phyloP scores from a whole-genome alignment of 2,113 vertebrate species.

The Dasypus novemcinctus region DNA sequence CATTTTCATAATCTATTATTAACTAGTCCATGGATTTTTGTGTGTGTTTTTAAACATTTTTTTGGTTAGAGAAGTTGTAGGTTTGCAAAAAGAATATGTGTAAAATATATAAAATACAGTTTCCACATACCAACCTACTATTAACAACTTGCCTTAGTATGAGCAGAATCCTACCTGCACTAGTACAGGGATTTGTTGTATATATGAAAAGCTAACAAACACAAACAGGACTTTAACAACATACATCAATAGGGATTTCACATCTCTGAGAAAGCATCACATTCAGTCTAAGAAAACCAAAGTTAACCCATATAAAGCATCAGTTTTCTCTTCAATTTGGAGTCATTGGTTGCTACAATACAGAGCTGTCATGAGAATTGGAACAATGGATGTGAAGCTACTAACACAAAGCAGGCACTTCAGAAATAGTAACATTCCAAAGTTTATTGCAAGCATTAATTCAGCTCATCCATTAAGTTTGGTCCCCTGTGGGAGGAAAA shows the following conservation, averaged over 20 bases:
- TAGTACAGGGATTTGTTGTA: not conserved
- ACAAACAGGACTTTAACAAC: slow-evolving; percentile 50
- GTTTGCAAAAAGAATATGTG: too few relatives aligned
- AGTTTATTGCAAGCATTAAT: not conserved
- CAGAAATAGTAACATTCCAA: not conserved
- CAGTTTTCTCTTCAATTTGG: not conserved
- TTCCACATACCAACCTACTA: too few relatives aligned
- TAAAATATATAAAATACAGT: too few relatives aligned
- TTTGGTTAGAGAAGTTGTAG: too few relatives aligned
- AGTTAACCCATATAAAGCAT: not conserved
- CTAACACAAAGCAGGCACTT: fast-evolving
- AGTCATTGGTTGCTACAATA: fast-evolving
- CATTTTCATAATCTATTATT: too few relatives aligned
- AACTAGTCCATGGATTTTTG: too few relatives aligned
- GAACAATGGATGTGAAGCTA: not conserved
- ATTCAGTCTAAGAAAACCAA: slow-evolving; percentile 45
- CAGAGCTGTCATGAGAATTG: not conserved
- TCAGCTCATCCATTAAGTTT: not conserved
- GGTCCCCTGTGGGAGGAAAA: not conserved
- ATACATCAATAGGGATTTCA: slow-evolving; percentile 66
- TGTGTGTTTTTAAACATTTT: too few relatives aligned
- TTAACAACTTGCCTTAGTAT: too few relatives aligned
- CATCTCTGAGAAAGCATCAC: slow-evolving; percentile 69
- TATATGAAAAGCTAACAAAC: slow-evolving; percentile 66
- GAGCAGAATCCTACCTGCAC: not conserved